Evolutionary conservation across 2,888 invertebrate species (phyloP).

Genomic region (Acrocyrtus sp.): DNA sequence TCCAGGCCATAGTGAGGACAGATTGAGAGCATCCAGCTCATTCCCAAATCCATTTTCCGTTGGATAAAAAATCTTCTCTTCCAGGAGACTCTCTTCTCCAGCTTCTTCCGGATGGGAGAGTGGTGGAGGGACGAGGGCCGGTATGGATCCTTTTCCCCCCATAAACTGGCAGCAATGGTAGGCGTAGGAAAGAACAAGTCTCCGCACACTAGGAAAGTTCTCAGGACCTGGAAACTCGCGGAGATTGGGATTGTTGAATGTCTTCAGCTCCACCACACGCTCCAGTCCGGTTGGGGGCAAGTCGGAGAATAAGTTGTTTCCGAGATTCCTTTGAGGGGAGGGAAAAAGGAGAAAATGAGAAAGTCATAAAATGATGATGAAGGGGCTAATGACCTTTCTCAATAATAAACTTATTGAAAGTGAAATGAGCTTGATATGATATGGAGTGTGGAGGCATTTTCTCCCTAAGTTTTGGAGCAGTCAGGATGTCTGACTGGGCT

Average conservation of each 20-base stretch:
- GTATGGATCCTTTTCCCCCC: conserved; percentile 71
- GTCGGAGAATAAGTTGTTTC: conserved; percentile 85
- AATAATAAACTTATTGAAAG: conserved; percentile 9
- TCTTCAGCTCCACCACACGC: conserved; percentile 84
- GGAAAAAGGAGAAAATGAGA: no score
- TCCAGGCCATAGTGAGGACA: conserved; percentile 76
- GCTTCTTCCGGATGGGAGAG: conserved; percentile 4
- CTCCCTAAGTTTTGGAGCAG: no score
- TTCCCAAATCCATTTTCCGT: conserved; percentile 65
- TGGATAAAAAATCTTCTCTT: conserved; percentile 77
- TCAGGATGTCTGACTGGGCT: no score
- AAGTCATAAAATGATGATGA: no score
- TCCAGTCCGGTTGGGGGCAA: conserved; percentile 86
- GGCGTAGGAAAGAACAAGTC: conserved; percentile 88
- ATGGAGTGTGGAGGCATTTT: no score
- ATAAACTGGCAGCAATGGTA: conserved; percentile 94
- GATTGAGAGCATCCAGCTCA: conserved; percentile 55
- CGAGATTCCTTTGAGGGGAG: conserved; percentile 84
- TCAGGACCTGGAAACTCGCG: conserved; percentile 88
- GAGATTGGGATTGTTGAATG: conserved; percentile 90
- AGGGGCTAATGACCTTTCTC: conserved; percentile 33
- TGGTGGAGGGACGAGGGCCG: conserved; percentile 66
- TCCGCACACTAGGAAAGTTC: conserved; percentile 86
- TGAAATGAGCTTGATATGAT: no score
- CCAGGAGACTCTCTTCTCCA: conserved; percentile 53